These are phyloP conservation scores for Ceriagrion tenellum DNA, from an alignment of 2,888 invertebrate species.

Conservation along the genomic window DNA sequence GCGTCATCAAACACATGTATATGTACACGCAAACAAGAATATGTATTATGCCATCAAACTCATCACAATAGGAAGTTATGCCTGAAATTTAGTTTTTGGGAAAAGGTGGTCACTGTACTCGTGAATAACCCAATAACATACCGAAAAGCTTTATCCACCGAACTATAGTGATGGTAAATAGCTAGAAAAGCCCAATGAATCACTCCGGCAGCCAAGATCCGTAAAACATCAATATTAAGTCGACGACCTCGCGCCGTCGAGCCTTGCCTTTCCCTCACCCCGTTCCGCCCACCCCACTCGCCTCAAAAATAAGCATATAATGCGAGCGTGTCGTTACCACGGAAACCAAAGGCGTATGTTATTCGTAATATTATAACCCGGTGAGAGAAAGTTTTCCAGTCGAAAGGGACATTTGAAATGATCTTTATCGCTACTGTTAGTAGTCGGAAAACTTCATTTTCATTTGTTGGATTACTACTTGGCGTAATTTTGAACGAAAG, in stretches of 20 bases:
- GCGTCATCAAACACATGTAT: no score
- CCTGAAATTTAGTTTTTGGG: no score
- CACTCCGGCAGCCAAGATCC: neutral
- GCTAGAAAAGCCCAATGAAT: neutral
- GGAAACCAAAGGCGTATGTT: slow-evolving; percentile 44
- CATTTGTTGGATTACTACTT: neutral
- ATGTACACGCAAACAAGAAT: no score
- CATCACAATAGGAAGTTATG: no score
- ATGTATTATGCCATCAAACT: no score
- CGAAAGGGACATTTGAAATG: neutral
- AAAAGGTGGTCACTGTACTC: no score
- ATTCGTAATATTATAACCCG: slow-evolving; percentile 37
- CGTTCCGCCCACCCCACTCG: neutral
- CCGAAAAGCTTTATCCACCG: no score
- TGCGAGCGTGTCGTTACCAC: slow-evolving; percentile 50
- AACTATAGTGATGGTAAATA: no score
- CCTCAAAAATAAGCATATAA: slow-evolving; percentile 35
- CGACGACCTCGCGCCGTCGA: slow-evolving; percentile 40
- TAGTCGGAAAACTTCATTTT: neutral
- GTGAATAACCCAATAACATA: no score
- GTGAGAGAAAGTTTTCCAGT: slow-evolving; percentile 37
- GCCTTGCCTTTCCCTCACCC: neutral
- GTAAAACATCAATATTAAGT: slow-evolving; percentile 54
- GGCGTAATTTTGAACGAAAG: neutral
- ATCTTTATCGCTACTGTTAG: neutral